Evolutionary conservation across 2,113 vertebrate species (phyloP), one percentile per base, ranked within the genome.

Genomic region (Petromus typicus): DNA sequence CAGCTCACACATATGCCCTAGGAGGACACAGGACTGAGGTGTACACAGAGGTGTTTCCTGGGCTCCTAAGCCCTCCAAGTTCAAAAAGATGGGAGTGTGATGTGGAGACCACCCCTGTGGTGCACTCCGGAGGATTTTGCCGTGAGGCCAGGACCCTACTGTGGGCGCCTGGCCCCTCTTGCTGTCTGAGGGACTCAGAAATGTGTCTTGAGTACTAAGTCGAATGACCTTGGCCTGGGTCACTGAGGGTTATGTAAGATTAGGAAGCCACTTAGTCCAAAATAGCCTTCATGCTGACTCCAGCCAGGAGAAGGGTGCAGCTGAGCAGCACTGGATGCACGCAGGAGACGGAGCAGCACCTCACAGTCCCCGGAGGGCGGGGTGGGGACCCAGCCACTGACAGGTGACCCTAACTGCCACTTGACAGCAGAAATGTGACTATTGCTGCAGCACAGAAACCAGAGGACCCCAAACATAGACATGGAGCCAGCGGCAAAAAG

Each of bases 281-380:
- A 97, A 97, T 97, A 96, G 93, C 96, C 95, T 27, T 85, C 85
- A 8, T 87, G 96, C 95, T 96, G 94, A 97, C 97, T 90, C 16
- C 86, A 96, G 93, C 84, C 91, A 84, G 75, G 87, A 1, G 0
- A 67, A 94, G 96, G 84, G 34, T 85, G 83, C 86, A 85, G 82
- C 85, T 32, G 67, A 71, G 61, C 92, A 25, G 43, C 12, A 43
- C 87, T 82, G 59, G 83, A 79, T 59, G 59, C 32, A 20, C 67
- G 27, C 16, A 48, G 82, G 95, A 90, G 84, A 91, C 75, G 82
- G 84, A 91, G 85, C 80, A 37, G 79, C 32, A 4, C 40, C 57
- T 63, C 81, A 81, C 80, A 89, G 43, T 54, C 51, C 20, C 76
- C 82, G 73, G 67, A 32, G 45, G 43, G 51, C 81, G 66, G 69